A percentile compares a stretch with the other conserved stretches of the same genome.
Evolutionary conservation across 2,113 vertebrate genomes (phyloP).

Genomic region (Stictonetta naevosa): DNA sequence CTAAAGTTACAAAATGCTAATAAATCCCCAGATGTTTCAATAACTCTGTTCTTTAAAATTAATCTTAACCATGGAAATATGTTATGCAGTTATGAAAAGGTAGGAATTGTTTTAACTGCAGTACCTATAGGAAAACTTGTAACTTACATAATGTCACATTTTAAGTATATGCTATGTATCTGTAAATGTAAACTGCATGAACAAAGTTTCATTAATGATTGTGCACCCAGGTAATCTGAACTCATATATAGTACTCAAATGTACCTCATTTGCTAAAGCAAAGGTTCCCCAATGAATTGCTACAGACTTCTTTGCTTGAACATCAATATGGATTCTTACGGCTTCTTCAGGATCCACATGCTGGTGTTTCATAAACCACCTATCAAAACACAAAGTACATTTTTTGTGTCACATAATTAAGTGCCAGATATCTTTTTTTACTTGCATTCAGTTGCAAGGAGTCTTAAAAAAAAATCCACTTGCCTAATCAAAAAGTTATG

Average conservation of each 20-base stretch:
- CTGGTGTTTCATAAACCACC: constrained; percentile 93
- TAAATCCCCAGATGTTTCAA: background rate
- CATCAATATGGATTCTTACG: constrained; percentile 91
- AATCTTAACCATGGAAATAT: background rate
- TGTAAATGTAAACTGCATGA: background rate
- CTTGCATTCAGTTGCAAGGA: background rate
- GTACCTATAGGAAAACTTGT: background rate
- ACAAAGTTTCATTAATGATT: background rate
- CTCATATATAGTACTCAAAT: background rate
- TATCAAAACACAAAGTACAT: constrained; percentile 69
- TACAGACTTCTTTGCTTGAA: constrained; percentile 90
- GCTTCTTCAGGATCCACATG: constrained; percentile 95
- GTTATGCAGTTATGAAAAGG: background rate
- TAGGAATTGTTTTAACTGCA: background rate
- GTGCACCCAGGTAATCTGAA: background rate
- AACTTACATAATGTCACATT: background rate
- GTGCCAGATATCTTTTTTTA: background rate
- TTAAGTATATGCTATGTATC: background rate
- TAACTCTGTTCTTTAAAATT: background rate
- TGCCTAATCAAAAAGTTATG: background rate
- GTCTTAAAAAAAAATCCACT: background rate
- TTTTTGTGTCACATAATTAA: background rate
- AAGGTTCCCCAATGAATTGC: constrained; percentile 98
- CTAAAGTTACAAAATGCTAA: background rate
- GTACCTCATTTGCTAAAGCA: constrained; percentile 93